Evolutionary conservation across 23 tunicate species (phyloP), one percentile per base, ranked within the genome.

Genomic region (Styela clava): DNA sequence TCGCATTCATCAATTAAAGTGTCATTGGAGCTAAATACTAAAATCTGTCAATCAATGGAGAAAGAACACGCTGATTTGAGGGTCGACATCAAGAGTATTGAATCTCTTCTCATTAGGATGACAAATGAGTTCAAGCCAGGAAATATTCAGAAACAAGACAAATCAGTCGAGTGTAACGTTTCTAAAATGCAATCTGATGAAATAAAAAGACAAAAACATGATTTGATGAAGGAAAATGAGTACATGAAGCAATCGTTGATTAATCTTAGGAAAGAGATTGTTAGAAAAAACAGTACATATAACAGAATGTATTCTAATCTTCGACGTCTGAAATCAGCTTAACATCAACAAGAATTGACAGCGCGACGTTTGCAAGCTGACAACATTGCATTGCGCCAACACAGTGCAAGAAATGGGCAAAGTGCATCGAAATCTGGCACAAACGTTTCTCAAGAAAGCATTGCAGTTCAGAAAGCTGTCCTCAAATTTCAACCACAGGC

Each of bases 321-420:
- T 26, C 28, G 64, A 51, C 65, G 44, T 26, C 64, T 76, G 27
- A 36, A 44, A 24, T 44, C 69, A 26, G 44, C 81, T 76, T 44
- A 56, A 16, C 81, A 76, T 31, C n/a, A 44, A 21, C 81, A 76
- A 52, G 65, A 76, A 31, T 69, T 76, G 31, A 76, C 81, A 1
- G 65, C 44, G 29, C 81, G 44, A 2, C 35, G 22, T 33, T 23
- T 76, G 21, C 81, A 64, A 51, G 81, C 81, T 18, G 64, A 76
- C 22, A 76, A 76, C 31, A 16, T 12, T 1, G 27, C 64, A 5
- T 76, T 76, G 81, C 56, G 12, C 9, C 56, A 44, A 44, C 12
- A 7, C 56, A 44, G 9, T 5, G 12, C 56, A 44, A 44, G 12
- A 12, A 7, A 7, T 44, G 56, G 12, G 12, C 7, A 5, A 5